Conservation (phyloP, 2,888 invertebrate species). For the Eristalis intricaria region DNA sequence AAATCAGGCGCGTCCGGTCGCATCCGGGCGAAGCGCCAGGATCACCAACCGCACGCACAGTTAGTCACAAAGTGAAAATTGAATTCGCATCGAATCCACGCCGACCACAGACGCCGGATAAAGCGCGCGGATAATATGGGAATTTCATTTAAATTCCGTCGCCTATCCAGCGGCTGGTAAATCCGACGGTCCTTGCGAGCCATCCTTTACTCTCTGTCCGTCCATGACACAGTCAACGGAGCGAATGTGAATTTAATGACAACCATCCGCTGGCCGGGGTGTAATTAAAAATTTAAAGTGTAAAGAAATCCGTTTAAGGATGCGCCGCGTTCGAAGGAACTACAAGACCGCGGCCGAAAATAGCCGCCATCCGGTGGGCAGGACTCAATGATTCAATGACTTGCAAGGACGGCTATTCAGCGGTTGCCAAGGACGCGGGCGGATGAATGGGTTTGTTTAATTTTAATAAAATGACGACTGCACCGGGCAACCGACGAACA, state of each 20-base stretch:
- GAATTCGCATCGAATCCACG: slow-evolving; percentile 57
- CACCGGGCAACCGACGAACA: neutral
- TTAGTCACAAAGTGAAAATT: slow-evolving; percentile 37
- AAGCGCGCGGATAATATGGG: slow-evolving; percentile 67
- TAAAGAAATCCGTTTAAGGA: slow-evolving; percentile 47
- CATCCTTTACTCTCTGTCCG: neutral
- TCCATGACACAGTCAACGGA: neutral
- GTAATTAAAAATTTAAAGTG: slow-evolving; percentile 67
- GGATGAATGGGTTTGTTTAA: slow-evolving; percentile 62
- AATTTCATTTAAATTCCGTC: slow-evolving; percentile 64
- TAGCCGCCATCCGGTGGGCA: slow-evolving; percentile 20
- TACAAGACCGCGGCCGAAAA: slow-evolving; percentile 47
- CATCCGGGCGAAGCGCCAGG: neutral
- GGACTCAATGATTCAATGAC: slow-evolving; percentile 64
- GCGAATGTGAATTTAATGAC: slow-evolving; percentile 65
- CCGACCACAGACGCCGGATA: slow-evolving; percentile 66
- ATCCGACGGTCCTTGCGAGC: neutral
- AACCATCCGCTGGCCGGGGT: slow-evolving; percentile 34
- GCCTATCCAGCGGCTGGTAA: neutral
- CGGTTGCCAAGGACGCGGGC: slow-evolving; percentile 47
- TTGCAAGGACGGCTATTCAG: slow-evolving; percentile 57
- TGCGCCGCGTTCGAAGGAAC: slow-evolving; percentile 15
- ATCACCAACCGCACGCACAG: neutral
- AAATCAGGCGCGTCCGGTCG: neutral
- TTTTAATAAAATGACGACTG: slow-evolving; percentile 51